Conservation (phyloP, 1,140 invertebrate genomes). For the Drosophila mojavensis region DNA sequence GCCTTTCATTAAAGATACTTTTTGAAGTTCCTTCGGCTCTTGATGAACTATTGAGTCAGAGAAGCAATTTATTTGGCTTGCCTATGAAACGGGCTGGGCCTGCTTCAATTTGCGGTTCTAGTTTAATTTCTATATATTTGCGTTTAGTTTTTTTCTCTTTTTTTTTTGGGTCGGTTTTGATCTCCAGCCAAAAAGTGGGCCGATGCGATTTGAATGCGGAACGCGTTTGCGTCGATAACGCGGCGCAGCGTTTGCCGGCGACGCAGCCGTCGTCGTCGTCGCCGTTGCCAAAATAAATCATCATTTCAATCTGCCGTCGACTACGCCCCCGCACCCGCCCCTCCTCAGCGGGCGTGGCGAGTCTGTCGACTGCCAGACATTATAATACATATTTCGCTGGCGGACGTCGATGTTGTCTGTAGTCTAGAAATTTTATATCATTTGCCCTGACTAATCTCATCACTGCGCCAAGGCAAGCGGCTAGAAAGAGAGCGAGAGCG, state of each 20-base stretch:
- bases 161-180: slow-evolving; percentile 32
- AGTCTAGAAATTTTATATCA: slow-evolving; percentile 44
- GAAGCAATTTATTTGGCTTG: slow-evolving; percentile 35
- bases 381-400: slow-evolving; percentile 67
- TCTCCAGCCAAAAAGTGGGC: slow-evolving; percentile 68
- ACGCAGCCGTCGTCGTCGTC: slow-evolving; percentile 25
- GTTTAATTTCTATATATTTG: slow-evolving; percentile 13
- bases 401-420: slow-evolving; percentile 23
- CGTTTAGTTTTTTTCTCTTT: too few relatives aligned
- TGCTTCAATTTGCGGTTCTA: slow-evolving; percentile 33
- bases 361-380: slow-evolving; percentile 69
- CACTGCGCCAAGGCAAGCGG: slow-evolving; percentile 24
- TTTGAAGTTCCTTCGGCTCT: not conserved
- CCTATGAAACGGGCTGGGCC: slow-evolving; percentile 22
- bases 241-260: not conserved
- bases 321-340: slow-evolving; percentile 16
- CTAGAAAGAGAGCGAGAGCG: not conserved
- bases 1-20: not conserved
- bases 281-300: slow-evolving; percentile 77
- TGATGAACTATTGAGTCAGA: slow-evolving; percentile 26
- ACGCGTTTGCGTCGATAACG: slow-evolving; percentile 62
- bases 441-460: slow-evolving; percentile 50
- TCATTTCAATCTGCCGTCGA: slow-evolving; percentile 60
- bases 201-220: slow-evolving; percentile 77
- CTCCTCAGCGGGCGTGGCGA: slow-evolving; percentile 20